phyloP scores from a whole-genome alignment of 2,113 vertebrate genomes.

The Camelus bactrianus region DNA sequence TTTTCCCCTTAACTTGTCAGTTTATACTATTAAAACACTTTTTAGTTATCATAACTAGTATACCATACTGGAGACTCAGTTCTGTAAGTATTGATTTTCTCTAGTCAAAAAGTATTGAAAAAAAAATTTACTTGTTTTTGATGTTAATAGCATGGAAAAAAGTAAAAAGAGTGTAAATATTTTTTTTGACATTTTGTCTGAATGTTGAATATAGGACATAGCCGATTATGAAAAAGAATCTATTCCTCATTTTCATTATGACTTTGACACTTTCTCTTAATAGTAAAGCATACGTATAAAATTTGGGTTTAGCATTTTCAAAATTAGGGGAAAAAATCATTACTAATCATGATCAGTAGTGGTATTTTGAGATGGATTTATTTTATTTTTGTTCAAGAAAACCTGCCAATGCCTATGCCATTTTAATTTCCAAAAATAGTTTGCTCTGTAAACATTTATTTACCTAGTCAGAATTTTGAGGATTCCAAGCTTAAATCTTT shows the following conservation, averaged over 20 bases:
- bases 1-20: no score
- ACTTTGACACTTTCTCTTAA: constrained; percentile 25
- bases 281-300: not conserved
- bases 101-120: no score
- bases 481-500: constrained; percentile 40
- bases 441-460: constrained; percentile 45
- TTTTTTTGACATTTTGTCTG: no score
- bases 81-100: no score
- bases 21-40: no score
- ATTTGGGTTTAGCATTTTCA: not conserved
- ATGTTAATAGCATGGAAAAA: no score
- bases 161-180: no score
- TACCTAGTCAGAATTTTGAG: not conserved
- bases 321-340: not conserved
- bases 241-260: constrained; percentile 51
- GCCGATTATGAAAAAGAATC: no score
- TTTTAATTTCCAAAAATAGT: constrained; percentile 29
- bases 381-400: constrained; percentile 56
- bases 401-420: not conserved
- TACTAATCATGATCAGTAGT: constrained; percentile 5
- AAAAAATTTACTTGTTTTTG: no score
- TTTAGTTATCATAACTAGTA: no score
- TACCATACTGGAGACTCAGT: no score
- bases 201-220: no score
- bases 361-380: constrained; percentile 48